These are phyloP conservation scores for Ornithoptera alexandrae DNA, from an alignment of 2,888 invertebrate genomes.

Conservation along the genomic window DNA sequence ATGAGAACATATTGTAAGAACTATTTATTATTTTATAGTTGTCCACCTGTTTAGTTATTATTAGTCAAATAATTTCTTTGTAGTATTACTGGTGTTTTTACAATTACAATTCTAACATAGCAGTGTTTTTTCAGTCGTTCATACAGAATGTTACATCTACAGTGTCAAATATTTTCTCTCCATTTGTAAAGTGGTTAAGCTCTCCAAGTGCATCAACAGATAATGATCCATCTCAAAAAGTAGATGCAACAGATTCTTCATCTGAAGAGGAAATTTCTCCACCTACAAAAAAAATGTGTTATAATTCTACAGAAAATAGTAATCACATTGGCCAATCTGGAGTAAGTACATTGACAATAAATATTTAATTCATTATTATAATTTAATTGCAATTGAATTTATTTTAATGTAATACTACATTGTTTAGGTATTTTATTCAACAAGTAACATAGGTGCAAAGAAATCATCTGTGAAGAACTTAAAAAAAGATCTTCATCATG, in stretches of 20 bases:
- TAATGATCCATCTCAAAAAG: conserved; percentile 63
- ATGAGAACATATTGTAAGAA: no score
- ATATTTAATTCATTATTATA: no score
- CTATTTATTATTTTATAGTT: no score
- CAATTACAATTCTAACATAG: background rate
- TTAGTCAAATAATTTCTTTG: no score
- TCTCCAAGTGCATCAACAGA: conserved; percentile 53
- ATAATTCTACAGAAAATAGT: conserved; percentile 40
- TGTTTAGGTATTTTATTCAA: conserved; percentile 43
- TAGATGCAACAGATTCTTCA: conserved; percentile 63
- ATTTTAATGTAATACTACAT: conserved; percentile 2
- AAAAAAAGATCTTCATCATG: conserved; percentile 43
- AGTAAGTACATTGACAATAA: conserved; percentile 39
- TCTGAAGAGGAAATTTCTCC: conserved; percentile 71
- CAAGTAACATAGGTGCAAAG: conserved; percentile 40
- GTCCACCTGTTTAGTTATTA: no score
- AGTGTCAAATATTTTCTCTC: conserved; percentile 82
- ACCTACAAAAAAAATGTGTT: conserved; percentile 67
- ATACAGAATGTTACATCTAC: conserved; percentile 84
- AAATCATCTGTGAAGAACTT: conserved; percentile 42
- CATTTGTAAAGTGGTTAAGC: conserved; percentile 79
- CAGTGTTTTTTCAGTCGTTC: conserved; percentile 81
- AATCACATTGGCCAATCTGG: conserved; percentile 43
- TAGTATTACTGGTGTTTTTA: no score
- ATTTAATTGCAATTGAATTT: background rate